Base-by-base conservation (phyloP, 2,113 vertebrate genomes). In the Pycnonotus jocosus region DNA sequence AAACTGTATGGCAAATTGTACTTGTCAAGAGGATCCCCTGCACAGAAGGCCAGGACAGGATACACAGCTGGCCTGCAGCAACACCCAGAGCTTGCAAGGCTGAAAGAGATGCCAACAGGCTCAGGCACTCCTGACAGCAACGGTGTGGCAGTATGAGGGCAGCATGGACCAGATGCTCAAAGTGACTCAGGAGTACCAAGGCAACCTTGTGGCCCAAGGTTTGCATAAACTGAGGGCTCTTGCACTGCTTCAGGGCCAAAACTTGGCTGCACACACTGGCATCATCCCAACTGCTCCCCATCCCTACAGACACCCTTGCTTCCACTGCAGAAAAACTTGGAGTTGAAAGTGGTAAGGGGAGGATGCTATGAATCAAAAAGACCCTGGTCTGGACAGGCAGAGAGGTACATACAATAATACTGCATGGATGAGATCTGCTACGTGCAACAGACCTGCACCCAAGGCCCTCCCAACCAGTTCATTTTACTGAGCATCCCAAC, bases 121-220 rank as follows among this genome's bases (percentile, higher is more conserved):
- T 70, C 37, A 30, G 66, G 48, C 15, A 53, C 48, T 65, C 11
- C 25, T 28, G 50, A 65, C 48, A 60, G 38, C 38, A 72, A 11
- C 0, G 0, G 3, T 21, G 53, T 1, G 9, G 44, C 61, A 80
- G 15, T 27, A 18, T 2, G 30, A 76, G 16, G 22, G 44, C 70
- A 85, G 45, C 31, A 54, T 1, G 23, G 35, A 27, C 14, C 50
- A 70, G 42, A 19, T 14, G 11, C 37, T 50, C 22, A 3, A 45
- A 48, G 25, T 1, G 10, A 73, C 37, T 62, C 76, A 61, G 20
- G 28, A 73, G 42, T 5, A 23, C n/a, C 12, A 19, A 31, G 33
- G 35, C 4, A 0, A 45, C 25, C 80, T 58, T 42, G 28, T 3
- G 70, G 42, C 11, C 30, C 53, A 64, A 37, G 9, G 33, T 69